These are phyloP conservation scores for Diarsia rubi DNA, from an alignment of 2,888 invertebrate species.

Conservation along the genomic window DNA sequence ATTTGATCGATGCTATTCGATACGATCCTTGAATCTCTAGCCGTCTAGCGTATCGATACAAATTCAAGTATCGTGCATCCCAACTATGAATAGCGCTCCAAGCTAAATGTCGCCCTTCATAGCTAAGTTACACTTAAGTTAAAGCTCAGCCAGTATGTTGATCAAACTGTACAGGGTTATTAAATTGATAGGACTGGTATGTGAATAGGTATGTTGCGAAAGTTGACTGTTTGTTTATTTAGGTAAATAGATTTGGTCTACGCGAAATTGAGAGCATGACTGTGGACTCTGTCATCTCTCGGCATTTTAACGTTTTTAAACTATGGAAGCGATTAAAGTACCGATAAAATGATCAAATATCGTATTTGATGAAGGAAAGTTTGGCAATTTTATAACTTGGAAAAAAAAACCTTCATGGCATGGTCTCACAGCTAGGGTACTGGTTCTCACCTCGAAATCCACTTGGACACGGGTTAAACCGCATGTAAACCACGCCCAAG, in stretches of 20 bases:
- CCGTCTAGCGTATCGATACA: slow-evolving; percentile 6
- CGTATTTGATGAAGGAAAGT: no score
- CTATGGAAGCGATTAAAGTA: background rate
- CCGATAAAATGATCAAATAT: background rate
- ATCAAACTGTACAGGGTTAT: slow-evolving; percentile 57
- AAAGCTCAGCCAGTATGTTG: slow-evolving; percentile 61
- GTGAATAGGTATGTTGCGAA: slow-evolving; percentile 51
- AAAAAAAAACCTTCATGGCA: background rate
- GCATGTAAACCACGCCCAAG: no score
- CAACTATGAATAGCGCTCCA: background rate
- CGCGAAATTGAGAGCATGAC: background rate
- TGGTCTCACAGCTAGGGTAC: background rate
- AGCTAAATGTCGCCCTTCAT: slow-evolving; percentile 50
- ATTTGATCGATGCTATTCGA: background rate
- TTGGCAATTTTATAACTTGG: background rate
- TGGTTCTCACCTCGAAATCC: background rate
- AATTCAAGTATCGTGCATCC: background rate
- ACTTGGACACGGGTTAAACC: background rate
- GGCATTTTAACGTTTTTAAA: background rate
- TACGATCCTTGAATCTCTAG: background rate
- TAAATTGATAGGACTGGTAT: slow-evolving; percentile 58
- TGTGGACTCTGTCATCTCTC: no score
- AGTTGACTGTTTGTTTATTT: slow-evolving; percentile 37
- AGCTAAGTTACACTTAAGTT: slow-evolving; percentile 54
- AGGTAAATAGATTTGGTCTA: background rate